Percentiles rank a stretch among this genome's conserved stretches.
Evolutionary conservation across 2,888 invertebrate species (phyloP).

Genomic region (Metopia argyrocephala): DNA sequence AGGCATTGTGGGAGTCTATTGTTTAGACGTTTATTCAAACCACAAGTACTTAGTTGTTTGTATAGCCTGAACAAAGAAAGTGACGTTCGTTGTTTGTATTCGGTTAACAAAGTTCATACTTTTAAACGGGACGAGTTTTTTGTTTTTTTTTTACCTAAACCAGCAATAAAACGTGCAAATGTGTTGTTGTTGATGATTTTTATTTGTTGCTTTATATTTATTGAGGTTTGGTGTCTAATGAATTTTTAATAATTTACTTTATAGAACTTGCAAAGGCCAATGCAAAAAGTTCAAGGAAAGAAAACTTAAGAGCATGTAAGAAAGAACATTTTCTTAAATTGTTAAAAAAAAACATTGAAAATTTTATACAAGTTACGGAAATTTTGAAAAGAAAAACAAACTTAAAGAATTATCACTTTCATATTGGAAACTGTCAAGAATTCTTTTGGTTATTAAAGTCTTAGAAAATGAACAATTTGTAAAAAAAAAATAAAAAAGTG

Average conservation of each 20-base stretch:
- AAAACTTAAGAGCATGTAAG: neutral
- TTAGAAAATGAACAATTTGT: too few relatives aligned
- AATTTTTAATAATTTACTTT: neutral
- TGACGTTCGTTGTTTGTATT: neutral
- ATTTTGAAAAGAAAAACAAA: neutral
- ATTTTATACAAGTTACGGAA: neutral
- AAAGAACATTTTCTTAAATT: too few relatives aligned
- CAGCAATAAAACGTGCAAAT: neutral
- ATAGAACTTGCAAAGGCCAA: neutral
- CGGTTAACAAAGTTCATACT: neutral
- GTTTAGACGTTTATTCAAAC: neutral
- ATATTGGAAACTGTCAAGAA: slow-evolving; percentile 22
- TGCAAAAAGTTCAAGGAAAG: neutral
- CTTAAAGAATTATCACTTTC: too few relatives aligned
- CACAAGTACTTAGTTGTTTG: slow-evolving; percentile 17
- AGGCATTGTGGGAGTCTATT: neutral
- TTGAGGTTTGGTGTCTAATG: neutral
- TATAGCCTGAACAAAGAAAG: slow-evolving; percentile 1
- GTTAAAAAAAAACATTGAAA: too few relatives aligned
- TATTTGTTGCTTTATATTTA: neutral
- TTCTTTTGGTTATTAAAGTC: too few relatives aligned
- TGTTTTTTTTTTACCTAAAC: neutral
- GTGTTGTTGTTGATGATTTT: neutral
- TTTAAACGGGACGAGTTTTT: neutral
- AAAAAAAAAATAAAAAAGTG: too few relatives aligned